A percentile compares a stretch with the other conserved stretches of the same genome.
phyloP scores from a whole-genome alignment of 2,113 vertebrate genomes.

The Panthera uncia region DNA sequence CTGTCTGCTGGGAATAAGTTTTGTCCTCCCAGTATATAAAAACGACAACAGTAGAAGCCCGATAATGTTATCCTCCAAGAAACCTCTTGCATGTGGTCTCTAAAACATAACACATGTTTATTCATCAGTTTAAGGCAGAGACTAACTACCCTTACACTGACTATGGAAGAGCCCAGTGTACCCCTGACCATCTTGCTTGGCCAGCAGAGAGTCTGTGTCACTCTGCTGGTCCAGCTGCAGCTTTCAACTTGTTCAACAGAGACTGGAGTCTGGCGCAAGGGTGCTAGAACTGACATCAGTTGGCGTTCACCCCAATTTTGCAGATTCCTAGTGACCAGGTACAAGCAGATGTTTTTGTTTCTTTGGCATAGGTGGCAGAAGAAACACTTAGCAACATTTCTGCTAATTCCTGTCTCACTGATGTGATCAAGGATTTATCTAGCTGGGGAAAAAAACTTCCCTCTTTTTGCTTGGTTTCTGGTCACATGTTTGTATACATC shows the following conservation, averaged over 20 bases:
- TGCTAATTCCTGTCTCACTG: not conserved
- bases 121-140: not conserved
- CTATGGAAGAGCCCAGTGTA: not conserved
- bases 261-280: not conserved
- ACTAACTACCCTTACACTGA: not conserved
- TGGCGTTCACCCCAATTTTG: not conserved
- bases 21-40: conserved; percentile 19
- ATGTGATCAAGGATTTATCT: not conserved
- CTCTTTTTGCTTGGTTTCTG: not conserved
- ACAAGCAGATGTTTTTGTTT: not conserved
- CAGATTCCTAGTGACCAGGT: not conserved
- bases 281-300: not conserved
- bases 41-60: not conserved
- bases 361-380: not conserved
- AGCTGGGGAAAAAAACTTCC: not conserved
- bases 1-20: not conserved
- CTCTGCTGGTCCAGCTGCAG: not conserved
- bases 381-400: not conserved
- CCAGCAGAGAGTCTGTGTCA: not conserved
- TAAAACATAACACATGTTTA: not conserved
- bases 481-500: not conserved
- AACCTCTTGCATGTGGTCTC: not conserved
- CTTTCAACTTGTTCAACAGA: not conserved
- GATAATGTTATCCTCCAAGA: not conserved
- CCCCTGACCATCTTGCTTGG: not conserved